Base-by-base conservation (phyloP, 2,888 invertebrate genomes). In the Lithophane semibrunnea region DNA sequence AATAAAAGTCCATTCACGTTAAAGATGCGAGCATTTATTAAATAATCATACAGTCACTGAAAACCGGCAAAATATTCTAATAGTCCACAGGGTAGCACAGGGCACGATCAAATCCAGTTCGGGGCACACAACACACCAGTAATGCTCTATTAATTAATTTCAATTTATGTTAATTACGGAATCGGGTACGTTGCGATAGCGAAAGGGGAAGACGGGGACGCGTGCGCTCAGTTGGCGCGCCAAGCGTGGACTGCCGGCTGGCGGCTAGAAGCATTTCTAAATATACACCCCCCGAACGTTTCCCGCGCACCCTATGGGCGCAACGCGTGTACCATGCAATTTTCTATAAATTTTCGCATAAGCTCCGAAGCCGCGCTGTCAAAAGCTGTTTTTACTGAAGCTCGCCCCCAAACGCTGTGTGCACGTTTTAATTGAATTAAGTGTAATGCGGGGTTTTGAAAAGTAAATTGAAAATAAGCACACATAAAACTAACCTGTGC, bases 261-360 rank as follows among this genome's bases (percentile, higher is more conserved):
- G 91, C 89, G 89, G 92, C 90, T 90, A 88, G 89, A 87, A 92
- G 92, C 94, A 93, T 94, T 95, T 94, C 96, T 96, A 96, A 96
- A 96, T 96, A 96, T 94, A 96, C 95, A 95, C 95, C 95, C 95
- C 94, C 93, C 94, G 91, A 90, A 81, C 83, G 89, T 88, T 94
- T 93, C 92, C 93, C 95, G 95, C 96, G 94, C 95, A 90, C 88
- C 90, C 91, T 89, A 90, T 88, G 92, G 91, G 93, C 95, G 94
- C 94, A 94, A 94, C 95, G 94, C 93, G 93, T 94, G 92, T 93
- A 91, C 92, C 94, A 94, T 96, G 95, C 96, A 96, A 95, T 96
- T 96, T 96, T 96, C 96, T 95, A 96, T 96, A 96, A 95, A 96
- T 95, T 96, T 95, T 96, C 96, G 93, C 94, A 92, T 94, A 95